phyloP scores from a whole-genome alignment of 2,113 vertebrate species.

The Pachypanchax playfairii region DNA sequence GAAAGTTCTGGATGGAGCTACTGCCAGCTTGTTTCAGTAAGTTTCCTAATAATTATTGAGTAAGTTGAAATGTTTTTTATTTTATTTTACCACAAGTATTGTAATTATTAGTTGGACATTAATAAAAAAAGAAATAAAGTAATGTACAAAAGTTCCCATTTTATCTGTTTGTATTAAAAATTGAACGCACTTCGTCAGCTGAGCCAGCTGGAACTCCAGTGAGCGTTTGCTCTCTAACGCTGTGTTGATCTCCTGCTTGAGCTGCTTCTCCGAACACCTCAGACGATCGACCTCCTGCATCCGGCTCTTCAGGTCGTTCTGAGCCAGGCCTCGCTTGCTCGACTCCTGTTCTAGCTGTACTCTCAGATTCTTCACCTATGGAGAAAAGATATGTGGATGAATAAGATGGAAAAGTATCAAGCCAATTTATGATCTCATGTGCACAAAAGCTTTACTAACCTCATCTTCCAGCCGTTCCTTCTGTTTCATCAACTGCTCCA shows the following conservation, averaged over 20 bases:
- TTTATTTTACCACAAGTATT: neutral
- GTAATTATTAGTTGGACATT: too few relatives aligned
- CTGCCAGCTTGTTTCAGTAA: conserved; percentile 12
- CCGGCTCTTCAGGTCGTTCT: conserved; percentile 90
- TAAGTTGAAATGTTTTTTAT: neutral
- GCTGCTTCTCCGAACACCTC: conserved; percentile 92
- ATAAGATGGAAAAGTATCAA: neutral
- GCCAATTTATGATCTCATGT: too few relatives aligned
- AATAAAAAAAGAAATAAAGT: too few relatives aligned
- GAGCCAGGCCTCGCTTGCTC: conserved; percentile 85
- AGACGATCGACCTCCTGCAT: conserved; percentile 90
- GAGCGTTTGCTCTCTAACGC: conserved; percentile 92
- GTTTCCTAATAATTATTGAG: neutral
- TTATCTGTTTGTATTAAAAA: neutral
- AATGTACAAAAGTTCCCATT: too few relatives aligned
- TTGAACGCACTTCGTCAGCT: conserved; percentile 95
- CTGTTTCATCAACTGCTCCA: conserved; percentile 94
- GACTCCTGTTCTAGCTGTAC: conserved; percentile 91
- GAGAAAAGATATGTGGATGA: neutral
- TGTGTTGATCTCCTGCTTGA: conserved; percentile 96
- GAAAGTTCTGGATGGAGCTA: conserved; percentile 11
- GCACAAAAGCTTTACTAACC: conserved; percentile 68
- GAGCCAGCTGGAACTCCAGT: conserved; percentile 94
- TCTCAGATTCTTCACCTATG: conserved; percentile 88
- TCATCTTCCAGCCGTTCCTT: conserved; percentile 96